Evolutionary conservation across 2,888 invertebrate species (phyloP), one percentile per base, ranked within the genome.

Genomic region (Ennomos erosarius): DNA sequence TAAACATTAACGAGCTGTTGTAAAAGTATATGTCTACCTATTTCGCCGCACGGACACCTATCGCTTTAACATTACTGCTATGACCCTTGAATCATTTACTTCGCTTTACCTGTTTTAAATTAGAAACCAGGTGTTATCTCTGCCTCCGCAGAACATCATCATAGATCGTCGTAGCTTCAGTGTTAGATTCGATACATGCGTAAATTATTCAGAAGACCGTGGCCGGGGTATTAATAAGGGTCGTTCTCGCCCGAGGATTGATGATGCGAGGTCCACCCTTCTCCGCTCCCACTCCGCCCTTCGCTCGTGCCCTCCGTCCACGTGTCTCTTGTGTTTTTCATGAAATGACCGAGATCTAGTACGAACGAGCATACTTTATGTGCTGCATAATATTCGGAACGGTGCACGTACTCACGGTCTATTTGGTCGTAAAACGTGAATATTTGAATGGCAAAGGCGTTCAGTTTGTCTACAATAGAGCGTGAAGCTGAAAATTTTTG

Each of bases 401-500:
- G 34, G 12, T 9, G 55, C 59, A 62, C 55, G 64, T 65, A 43
- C 50, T 39, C 43, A 43, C 39, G 40, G 65, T 72, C 71, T 73
- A 70, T 71, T 67, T 67, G 62, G 49, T 63, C 59, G 55, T 64
- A 46, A 64, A 69, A 57, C 35, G 11, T 12, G 37, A 47, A 47
- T 36, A 62, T 59, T 52, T 59, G 59, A 66, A 71, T 72, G 49
- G 55, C 64, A 62, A 64, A 69, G 60, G 57, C 60, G 57, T 65
- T 67, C 64, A 58, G 57, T 64, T 65, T 50, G 54, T 26, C 47
- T 54, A 61, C 62, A 66, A 49, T 67, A 47, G 65, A 71, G 66
- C 69, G 70, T 69, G 62, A 73, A 71, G 66, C 64, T 56, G 50
- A 59, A 26, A 54, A 64, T 53, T 59, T 34, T 49, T 62, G 64